Base-by-base conservation (phyloP, 2,113 vertebrate genomes). In the Baryphthengus martii region DNA sequence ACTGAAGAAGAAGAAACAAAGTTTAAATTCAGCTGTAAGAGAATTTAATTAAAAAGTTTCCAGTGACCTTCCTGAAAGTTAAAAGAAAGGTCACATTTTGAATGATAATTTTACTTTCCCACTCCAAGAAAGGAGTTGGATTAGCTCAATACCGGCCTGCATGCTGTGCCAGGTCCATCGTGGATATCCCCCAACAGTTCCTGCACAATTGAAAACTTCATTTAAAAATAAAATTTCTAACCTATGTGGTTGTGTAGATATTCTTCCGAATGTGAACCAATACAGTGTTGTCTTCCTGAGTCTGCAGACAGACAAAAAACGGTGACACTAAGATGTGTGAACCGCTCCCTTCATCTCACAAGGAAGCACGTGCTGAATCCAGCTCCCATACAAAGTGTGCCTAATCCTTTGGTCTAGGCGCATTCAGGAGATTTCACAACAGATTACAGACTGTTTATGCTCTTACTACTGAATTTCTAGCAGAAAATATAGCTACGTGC, bases 221-320 rank as follows among this genome's bases (percentile, higher is more conserved):
- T 95, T 96, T 80, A 94, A 79, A 95, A 95, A 70, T 70, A 95
- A 97, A 97, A 80, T 90, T 94, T 97, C 97, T 97, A 95, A 97
- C 97, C 97, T 96, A 97, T 97, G 39, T 97, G 96, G 95, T 97
- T 97, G 94, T 97, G 97, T 25, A 97, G 97, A 95, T 96, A 97
- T 15, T 97, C 97, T 96, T 97, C 97, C 72, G 97, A 96, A 93
- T 97, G 97, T 78, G 97, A 97, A 91, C 95, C 95, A 91, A 97
- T 93, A 96, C 96, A 97, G 90, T 96, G 96, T 58, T 97, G 96
- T 96, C 96, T 96, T 97, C 96, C 97, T 92, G 97, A 97, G 93
- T 97, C 97, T 97, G 97, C 78, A 95, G 95, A 97, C 94, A 97
- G 95, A 97, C 61, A 97, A 76, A 96, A 97, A 92, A 93, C 0